Base-by-base conservation (phyloP, 2,797 vertebrate species). In the Sandelia bainsii region DNA sequence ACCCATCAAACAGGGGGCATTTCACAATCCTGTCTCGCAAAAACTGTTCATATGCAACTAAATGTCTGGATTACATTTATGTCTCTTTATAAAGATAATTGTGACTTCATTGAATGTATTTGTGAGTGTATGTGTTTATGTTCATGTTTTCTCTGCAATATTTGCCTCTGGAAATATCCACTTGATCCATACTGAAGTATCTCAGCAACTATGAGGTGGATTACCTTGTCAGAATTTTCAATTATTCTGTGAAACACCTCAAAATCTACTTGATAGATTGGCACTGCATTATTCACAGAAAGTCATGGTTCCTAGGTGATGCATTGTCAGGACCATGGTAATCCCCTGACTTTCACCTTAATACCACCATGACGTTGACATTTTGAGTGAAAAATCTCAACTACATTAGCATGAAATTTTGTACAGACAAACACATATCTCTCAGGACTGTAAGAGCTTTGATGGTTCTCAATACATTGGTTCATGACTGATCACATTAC, bases 1-100 rank as follows among this genome's bases (percentile, higher is more conserved):
- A 32, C 17, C 29, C 16, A 48, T 62, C 61, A 65, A 80, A 62
- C 22, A 44, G 6, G 12, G 63, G 16, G 8, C 13, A 39, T 52
- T 60, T 72, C 29, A 70, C 17, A 63, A n/a, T 32, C 29, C 4
- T 42, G 22, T 37, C 27, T 56, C 10, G 1, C 11, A 48, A 4
- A 62, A 52, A 62, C 17, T 17, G 17, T 49, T 51, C 6, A 42
- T 37, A 58, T 14, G 10, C 37, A 64, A 42, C 11, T 23, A 29
- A 39, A 59, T 5, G 0, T 0, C 29, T 11, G n/a, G 14, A 20
- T n/a, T 9, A n/a, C 19, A 46, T 20, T n/a, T 46, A 3, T 46
- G 7, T 20, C 6, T 46, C 11, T 46, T 42, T 20, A 20, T 3
- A 8, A 48, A 37, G 19, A 27, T 17, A 46, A n/a, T 40, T 8